Base-by-base conservation (phyloP, 1,140 invertebrate genomes). In the Cataglyphis hispanica region DNA sequence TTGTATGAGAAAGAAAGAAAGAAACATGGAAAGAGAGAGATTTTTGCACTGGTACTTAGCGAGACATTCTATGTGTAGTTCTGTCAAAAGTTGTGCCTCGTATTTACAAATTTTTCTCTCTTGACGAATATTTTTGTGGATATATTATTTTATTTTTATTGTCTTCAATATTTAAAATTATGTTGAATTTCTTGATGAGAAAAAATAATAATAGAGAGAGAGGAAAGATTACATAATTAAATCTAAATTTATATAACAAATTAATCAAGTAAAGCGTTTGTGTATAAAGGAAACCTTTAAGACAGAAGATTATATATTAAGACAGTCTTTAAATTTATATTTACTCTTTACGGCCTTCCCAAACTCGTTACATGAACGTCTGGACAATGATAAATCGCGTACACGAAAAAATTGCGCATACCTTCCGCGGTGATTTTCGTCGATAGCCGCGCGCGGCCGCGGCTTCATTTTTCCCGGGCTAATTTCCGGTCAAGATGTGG, bases 401-500 rank as follows among this genome's bases (percentile, higher is more conserved):
- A 31, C 66, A 58, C 53, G 78, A 81, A 81, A 81, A 81, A 81
- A 81, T 72, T 58, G 66, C 37, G 37, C 70, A 72, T 81, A 81
- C 53, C 78, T 43, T 58, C 78, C 25, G 46, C 66, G 19, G 72
- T 84, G 81, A 76, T 76, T 77, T 77, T 77, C 72, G 70, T 76
- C 81, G 81, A 77, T 84, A 77, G 43, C 74, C 56, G 74, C 31
- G n/a, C 69, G 46, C 58, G 69, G 70, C 80, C 69, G 50, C 43
- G 22, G 72, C 43, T 84, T 76, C 60, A 84, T 84, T 84, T 84
- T 84, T 84, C 34, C 60, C 61, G 16, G 43, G 60, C 72, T 84
- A 75, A 84, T 84, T 84, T 84, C 81, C 81, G 81, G 81, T 53
- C 11, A 31, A 84, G 81, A 84, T 84, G 81, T 84, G 60, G 81